These are phyloP conservation scores for Hydropsyche tenuis DNA, from an alignment of 1,140 invertebrate genomes.

Conservation along the genomic window DNA sequence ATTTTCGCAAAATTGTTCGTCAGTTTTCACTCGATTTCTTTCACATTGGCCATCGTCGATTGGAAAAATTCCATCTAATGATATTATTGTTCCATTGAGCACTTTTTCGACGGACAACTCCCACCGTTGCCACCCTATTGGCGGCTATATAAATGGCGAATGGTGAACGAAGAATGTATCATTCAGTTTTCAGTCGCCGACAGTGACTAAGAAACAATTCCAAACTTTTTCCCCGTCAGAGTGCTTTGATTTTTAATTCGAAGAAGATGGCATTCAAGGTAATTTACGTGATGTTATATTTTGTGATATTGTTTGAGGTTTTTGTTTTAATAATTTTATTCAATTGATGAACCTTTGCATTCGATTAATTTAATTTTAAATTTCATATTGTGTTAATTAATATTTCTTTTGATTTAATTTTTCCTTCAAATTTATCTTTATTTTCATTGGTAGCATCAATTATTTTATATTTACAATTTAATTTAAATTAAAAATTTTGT, in stretches of 20 bases:
- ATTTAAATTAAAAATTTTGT: too few relatives aligned
- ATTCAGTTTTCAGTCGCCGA: constrained; percentile 24
- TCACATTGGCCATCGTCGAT: constrained; percentile 16
- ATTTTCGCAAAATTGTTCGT: constrained; percentile 18
- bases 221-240: not conserved
- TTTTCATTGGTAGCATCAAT: too few relatives aligned
- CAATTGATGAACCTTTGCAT: too few relatives aligned
- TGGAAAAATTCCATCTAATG: constrained; percentile 22
- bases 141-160: not conserved
- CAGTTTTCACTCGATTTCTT: constrained; percentile 5
- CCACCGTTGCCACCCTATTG: constrained; percentile 5
- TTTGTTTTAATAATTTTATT: not conserved
- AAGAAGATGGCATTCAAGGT: constrained; percentile 35
- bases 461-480: too few relatives aligned
- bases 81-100: constrained; percentile 23
- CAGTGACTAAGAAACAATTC: not conserved
- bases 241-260: not conserved
- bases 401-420: too few relatives aligned
- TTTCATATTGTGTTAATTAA: too few relatives aligned
- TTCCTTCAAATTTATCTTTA: too few relatives aligned
- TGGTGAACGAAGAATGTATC: not conserved
- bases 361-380: too few relatives aligned
- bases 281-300: not conserved
- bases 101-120: constrained; percentile 27
- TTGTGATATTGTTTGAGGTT: not conserved